Evolutionary conservation across 2,113 vertebrate species (phyloP).

Genomic region (Rutilus rutilus): DNA sequence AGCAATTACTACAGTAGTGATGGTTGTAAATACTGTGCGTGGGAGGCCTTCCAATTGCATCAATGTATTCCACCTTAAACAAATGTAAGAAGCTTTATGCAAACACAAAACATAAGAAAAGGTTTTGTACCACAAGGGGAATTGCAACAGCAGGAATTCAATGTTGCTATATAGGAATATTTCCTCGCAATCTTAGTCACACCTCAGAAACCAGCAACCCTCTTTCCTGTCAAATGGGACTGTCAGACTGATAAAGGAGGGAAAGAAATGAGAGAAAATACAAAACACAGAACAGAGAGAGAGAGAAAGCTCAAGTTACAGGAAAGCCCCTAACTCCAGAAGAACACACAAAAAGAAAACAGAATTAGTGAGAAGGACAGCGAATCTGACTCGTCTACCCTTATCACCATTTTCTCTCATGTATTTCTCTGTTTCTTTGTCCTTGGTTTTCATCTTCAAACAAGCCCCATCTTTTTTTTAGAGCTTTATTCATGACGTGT

Average conservation of each 20-base stretch:
- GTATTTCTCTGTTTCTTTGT: conserved; percentile 37
- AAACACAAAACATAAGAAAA: background rate
- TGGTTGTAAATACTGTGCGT: background rate
- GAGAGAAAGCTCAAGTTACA: conserved; percentile 48
- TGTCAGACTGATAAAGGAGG: conserved; percentile 51
- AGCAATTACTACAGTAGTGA: background rate
- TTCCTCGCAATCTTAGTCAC: conserved; percentile 73
- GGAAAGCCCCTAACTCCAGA: conserved; percentile 45
- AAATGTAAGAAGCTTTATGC: background rate
- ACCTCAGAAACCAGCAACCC: conserved; percentile 70
- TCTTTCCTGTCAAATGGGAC: conserved; percentile 77
- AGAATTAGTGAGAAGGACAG: conserved; percentile 33
- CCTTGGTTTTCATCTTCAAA: conserved; percentile 13
- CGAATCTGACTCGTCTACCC: conserved; percentile 48
- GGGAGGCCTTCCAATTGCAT: background rate
- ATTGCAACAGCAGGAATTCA: conserved; percentile 62
- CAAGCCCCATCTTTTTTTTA: conserved; percentile 38
- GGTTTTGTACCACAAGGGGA: background rate
- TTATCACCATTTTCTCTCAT: background rate
- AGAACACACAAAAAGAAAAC: conserved; percentile 46
- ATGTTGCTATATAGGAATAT: conserved; percentile 67
- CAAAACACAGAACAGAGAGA: conserved; percentile 44
- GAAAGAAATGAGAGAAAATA: conserved; percentile 33
- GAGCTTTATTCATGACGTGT: conserved; percentile 19
- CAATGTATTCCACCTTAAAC: background rate